Evolutionary conservation across 2,888 invertebrate genomes (phyloP).

Genomic region (Cryptocephalus moraei): DNA sequence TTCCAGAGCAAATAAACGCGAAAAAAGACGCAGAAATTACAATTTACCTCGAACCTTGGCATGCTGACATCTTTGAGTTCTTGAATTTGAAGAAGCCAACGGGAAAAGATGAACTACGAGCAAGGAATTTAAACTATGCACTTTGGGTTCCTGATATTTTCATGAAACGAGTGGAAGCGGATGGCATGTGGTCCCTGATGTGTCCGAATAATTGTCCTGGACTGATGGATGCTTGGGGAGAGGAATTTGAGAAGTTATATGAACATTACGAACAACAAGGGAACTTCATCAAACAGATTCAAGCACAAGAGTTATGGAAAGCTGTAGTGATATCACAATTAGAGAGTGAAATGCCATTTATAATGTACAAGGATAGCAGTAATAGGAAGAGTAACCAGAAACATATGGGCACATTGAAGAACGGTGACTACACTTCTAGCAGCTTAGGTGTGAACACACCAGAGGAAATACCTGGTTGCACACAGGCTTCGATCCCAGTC

Average conservation of each 20-base stretch:
- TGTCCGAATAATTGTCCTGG: slow-evolving; percentile 92
- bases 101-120: slow-evolving; percentile 86
- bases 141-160: slow-evolving; percentile 98
- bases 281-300: slow-evolving; percentile 47
- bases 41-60: slow-evolving; percentile 98
- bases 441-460: slow-evolving; percentile 87
- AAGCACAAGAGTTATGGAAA: slow-evolving; percentile 85
- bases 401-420: slow-evolving; percentile 95
- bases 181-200: slow-evolving; percentile 91
- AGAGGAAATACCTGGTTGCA: slow-evolving; percentile 95
- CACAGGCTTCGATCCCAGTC: slow-evolving; percentile 92
- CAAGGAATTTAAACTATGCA: slow-evolving; percentile 92
- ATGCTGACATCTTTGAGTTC: slow-evolving; percentile 93
- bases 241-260: slow-evolving; percentile 86
- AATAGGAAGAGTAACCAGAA: slow-evolving; percentile 97
- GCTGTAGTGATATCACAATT: slow-evolving; percentile 91
- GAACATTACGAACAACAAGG: slow-evolving; percentile 64
- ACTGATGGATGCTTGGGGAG: slow-evolving; percentile 86
- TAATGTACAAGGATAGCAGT: slow-evolving; percentile 90
- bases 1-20: slow-evolving; percentile 96
- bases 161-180: slow-evolving; percentile 83
- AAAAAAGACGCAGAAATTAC: slow-evolving; percentile 97
- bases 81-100: slow-evolving; percentile 81
- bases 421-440: slow-evolving; percentile 96
- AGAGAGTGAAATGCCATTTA: slow-evolving; percentile 98